Evolutionary conservation across 2,888 invertebrate genomes (phyloP), one percentile per base, ranked within the genome.

Genomic region (Hoplodrina blanda): DNA sequence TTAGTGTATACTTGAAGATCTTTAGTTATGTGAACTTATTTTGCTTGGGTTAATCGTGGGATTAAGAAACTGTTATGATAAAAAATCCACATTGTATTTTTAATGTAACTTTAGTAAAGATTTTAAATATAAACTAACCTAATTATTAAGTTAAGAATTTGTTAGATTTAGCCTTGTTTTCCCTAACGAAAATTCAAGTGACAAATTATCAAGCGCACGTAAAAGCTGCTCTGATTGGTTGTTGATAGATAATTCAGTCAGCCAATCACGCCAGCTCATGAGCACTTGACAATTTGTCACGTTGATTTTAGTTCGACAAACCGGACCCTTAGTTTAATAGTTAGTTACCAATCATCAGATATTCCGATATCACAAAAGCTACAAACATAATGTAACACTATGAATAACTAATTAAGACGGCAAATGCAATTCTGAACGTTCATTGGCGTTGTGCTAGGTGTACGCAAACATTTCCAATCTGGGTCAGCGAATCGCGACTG

Each of bases 401-500:
- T 62, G 52, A 66, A 59, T 72, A 64, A 67, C 69, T 78, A 88
- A 87, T 85, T 87, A 84, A 84, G 85, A 83, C 70, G 70, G 69
- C 74, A 78, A 82, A 81, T 74, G 82, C 80, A 80, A 80, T 80
- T 82, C 83, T 75, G 80, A 85, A 87, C 85, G 80, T 81, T 84
- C 87, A 89, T 88, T 87, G 87, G 87, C 86, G 86, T 89, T 89
- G 88, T 84, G 89, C 90, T 87, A 90, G 90, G 90, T 92, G 90
- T 88, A 89, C 88, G 87, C 90, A 93, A 93, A 94, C 91, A 94
- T 93, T 92, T 90, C 87, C 90, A 89, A 94, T 94, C 90, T 92
- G 86, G 94, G 93, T 92, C 93, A 90, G 83, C 85, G 85, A 85
- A 83, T 88, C 87, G 89, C 85, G 86, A 81, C 86, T 85, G 84